These are phyloP conservation scores for Microcebus tavaratra DNA, from an alignment of 2,113 vertebrate genomes.

Conservation along the genomic window DNA sequence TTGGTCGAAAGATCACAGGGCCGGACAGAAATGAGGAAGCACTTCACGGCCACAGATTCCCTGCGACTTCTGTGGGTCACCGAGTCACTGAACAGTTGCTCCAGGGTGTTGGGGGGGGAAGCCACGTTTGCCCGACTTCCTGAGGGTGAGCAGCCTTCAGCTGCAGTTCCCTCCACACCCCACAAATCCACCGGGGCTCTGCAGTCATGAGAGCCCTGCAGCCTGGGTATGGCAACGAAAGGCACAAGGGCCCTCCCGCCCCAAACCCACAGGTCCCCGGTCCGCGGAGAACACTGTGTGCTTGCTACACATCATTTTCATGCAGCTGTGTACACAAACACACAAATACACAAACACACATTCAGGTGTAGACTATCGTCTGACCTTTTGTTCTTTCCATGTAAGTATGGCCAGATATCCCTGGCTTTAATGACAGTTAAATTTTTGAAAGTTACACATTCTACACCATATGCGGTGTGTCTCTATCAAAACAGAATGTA, in stretches of 20 bases:
- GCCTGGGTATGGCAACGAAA: neutral
- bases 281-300: rapidly evolving
- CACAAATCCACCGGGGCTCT: neutral
- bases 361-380: neutral
- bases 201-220: rapidly evolving
- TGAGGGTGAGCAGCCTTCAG: neutral
- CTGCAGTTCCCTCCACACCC: neutral
- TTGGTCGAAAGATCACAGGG: neutral
- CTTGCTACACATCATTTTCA: rapidly evolving
- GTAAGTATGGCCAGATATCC: neutral
- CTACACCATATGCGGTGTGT: neutral
- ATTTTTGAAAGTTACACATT: neutral
- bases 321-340: neutral
- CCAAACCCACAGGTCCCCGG: neutral
- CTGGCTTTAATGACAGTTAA: neutral
- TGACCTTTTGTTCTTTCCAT: neutral
- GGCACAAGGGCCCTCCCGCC: neutral
- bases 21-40: neutral
- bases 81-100: rapidly evolving
- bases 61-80: neutral
- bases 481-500: neutral
- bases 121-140: neutral
- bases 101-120: neutral
- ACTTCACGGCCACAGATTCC: neutral
- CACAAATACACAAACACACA: no score